Evolutionary conservation across 2,113 vertebrate species (phyloP).

Genomic region (Lanius ludovicianus): DNA sequence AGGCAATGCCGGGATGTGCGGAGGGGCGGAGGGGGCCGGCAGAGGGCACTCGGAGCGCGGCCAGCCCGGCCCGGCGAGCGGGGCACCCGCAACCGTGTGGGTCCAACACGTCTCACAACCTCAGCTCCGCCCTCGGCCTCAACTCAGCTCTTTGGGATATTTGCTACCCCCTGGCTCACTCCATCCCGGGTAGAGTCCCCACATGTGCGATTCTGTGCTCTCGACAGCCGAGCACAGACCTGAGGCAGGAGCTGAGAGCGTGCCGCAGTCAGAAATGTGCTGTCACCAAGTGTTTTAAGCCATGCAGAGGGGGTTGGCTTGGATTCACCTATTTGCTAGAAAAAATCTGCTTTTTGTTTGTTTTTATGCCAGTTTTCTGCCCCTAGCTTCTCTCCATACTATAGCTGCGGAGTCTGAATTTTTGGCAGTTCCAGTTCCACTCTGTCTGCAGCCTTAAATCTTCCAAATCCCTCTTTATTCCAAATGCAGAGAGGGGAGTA

Average conservation of each 20-base stretch:
- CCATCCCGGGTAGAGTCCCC: background rate
- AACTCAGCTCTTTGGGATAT: rapidly evolving
- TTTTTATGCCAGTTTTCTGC: background rate
- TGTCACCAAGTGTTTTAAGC: background rate
- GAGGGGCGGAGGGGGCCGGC: background rate
- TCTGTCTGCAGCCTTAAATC: background rate
- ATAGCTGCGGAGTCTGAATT: background rate
- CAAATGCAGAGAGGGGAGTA: background rate
- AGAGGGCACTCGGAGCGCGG: slow-evolving; percentile 61
- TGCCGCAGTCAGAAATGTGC: background rate
- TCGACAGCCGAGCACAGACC: background rate
- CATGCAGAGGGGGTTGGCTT: background rate
- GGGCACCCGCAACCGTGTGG: rapidly evolving
- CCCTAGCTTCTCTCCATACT: background rate
- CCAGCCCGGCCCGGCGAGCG: background rate
- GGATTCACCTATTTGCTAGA: background rate
- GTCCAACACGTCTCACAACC: rapidly evolving
- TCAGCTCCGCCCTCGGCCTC: rapidly evolving
- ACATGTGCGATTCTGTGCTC: rapidly evolving
- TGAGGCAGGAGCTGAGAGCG: background rate
- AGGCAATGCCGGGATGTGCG: rapidly evolving
- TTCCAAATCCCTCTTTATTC: background rate
- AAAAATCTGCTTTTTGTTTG: background rate
- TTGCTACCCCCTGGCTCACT: rapidly evolving
- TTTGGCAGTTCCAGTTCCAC: background rate